Evolutionary conservation across 2,113 vertebrate genomes (phyloP).

Genomic region (Lutjanus erythropterus): DNA sequence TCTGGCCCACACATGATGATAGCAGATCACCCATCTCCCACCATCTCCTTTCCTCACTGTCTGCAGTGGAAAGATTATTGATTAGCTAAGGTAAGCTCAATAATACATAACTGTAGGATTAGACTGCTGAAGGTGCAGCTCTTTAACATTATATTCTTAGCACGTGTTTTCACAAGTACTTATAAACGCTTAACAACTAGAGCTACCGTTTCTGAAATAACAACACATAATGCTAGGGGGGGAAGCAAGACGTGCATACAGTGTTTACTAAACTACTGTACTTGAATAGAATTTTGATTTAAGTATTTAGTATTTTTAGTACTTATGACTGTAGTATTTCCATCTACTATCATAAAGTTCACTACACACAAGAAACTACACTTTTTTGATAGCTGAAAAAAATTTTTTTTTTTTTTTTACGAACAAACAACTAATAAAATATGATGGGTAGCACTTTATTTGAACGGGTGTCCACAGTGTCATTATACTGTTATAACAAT

Average conservation of each 20-base stretch:
- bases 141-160: neutral
- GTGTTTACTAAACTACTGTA: neutral
- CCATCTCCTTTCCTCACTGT: too few species aligned
- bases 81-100: neutral
- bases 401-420: too few species aligned
- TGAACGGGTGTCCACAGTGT: too few species aligned
- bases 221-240: neutral
- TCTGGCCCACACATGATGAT: neutral
- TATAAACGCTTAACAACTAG: neutral
- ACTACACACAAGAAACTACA: neutral
- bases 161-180: conserved; percentile 20
- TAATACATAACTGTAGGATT: neutral
- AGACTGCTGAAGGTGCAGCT: neutral
- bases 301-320: too few species aligned
- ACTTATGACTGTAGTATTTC: neutral
- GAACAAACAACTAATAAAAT: too few species aligned
- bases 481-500: too few species aligned
- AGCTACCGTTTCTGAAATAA: neutral
- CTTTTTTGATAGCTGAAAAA: too few species aligned
- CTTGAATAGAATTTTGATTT: neutral
- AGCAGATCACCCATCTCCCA: neutral
- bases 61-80: neutral
- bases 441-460: too few species aligned
- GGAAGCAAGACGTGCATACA: neutral
- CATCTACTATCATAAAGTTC: neutral